These are phyloP conservation scores for Apantesis nais DNA, from an alignment of 2,888 invertebrate species.

Conservation along the genomic window DNA sequence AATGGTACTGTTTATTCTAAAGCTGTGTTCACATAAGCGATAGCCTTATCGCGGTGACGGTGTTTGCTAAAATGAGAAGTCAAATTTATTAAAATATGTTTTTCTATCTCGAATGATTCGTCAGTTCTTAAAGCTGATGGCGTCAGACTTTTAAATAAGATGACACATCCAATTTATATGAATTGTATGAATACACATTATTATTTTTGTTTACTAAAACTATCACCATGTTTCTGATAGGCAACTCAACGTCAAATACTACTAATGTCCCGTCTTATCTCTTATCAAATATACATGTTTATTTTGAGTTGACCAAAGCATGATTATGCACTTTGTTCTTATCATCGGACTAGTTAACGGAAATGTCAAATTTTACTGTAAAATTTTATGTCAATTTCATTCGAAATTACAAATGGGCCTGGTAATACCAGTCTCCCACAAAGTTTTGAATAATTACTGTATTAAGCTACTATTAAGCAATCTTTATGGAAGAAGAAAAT, in stretches of 20 bases:
- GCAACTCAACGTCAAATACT: not conserved
- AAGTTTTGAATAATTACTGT: too few species aligned
- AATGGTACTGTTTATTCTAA: constrained; percentile 6
- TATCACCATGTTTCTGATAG: not conserved
- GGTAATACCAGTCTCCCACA: too few species aligned
- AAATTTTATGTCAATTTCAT: not conserved
- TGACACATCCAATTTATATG: not conserved
- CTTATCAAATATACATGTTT: not conserved
- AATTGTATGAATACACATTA: not conserved
- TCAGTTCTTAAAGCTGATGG: not conserved
- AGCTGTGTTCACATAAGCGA: not conserved
- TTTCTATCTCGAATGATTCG: not conserved
- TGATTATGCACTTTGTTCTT: not conserved
- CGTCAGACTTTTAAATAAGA: not conserved
- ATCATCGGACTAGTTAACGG: not conserved
- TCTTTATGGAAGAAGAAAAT: too few species aligned
- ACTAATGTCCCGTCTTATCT: not conserved
- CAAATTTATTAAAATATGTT: not conserved
- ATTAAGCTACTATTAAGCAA: too few species aligned
- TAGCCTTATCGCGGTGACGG: not conserved
- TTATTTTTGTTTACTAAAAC: not conserved
- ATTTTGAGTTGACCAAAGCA: not conserved
- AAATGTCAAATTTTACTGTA: not conserved
- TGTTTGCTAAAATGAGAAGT: not conserved
- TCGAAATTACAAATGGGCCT: not conserved